Evolutionary conservation across 2,113 vertebrate species (phyloP).

Genomic region (Trichechus manatus): DNA sequence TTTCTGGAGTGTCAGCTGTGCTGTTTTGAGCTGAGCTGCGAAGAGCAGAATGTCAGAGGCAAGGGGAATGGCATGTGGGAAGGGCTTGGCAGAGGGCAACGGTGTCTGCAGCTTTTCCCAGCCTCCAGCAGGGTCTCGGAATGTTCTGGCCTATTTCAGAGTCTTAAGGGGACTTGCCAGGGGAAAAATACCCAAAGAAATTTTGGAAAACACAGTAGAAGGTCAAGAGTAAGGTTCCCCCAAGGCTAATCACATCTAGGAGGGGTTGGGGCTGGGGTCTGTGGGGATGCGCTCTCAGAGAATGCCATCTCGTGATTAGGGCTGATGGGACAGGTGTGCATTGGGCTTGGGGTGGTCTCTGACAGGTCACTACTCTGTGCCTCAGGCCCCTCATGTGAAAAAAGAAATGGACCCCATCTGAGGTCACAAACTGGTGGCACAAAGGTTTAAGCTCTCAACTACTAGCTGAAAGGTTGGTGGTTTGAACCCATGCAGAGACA

Average conservation of each 20-base stretch:
- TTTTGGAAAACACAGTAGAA: not conserved
- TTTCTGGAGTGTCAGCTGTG: constrained; percentile 75
- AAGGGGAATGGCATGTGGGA: constrained; percentile 49
- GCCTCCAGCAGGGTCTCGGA: constrained; percentile 37
- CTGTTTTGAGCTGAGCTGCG: constrained; percentile 50
- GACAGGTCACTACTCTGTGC: not conserved
- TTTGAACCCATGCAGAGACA: not conserved
- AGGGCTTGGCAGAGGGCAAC: constrained; percentile 47
- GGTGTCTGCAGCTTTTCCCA: not conserved
- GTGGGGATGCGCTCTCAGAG: rapidly evolving
- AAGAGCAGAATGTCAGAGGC: constrained; percentile 54
- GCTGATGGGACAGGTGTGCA: not conserved
- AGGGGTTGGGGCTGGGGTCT: rapidly evolving
- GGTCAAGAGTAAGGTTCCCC: not conserved
- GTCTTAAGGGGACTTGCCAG: constrained; percentile 14
- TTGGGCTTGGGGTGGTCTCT: not conserved
- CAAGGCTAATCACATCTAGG: not conserved
- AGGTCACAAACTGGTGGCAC: not conserved
- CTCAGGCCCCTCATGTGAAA: not conserved
- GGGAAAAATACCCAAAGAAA: not conserved
- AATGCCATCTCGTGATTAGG: rapidly evolving
- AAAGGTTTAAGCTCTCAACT: not conserved
- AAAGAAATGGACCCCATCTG: not conserved
- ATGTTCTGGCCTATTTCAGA: constrained; percentile 49
- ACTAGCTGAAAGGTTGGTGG: not conserved